These are phyloP conservation scores for Trinectes maculatus DNA, from an alignment of 2,113 vertebrate species.

Conservation along the genomic window DNA sequence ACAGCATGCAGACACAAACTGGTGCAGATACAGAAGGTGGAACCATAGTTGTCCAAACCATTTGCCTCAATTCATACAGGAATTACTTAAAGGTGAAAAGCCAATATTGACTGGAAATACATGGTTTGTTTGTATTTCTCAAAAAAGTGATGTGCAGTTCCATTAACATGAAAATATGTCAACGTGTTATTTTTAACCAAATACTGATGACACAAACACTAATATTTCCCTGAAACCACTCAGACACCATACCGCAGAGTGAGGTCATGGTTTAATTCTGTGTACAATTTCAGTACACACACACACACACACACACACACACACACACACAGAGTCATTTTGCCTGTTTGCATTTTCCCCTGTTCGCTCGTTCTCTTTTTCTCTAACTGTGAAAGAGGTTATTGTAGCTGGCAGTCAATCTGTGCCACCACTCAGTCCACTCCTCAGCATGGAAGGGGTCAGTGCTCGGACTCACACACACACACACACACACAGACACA, in stretches of 20 bases:
- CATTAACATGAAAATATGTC: neutral
- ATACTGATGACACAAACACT: constrained; percentile 25
- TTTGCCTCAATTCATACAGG: neutral
- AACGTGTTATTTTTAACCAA: neutral
- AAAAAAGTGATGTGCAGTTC: neutral
- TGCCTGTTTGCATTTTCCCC: constrained; percentile 31
- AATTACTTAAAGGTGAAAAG: neutral
- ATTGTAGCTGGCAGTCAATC: constrained; percentile 63
- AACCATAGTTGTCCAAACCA: neutral
- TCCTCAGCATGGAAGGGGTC: constrained; percentile 54
- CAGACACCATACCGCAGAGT: constrained; percentile 8
- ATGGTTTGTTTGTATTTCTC: neutral
- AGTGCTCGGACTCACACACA: constrained; percentile 35
- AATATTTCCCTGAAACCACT: constrained; percentile 3
- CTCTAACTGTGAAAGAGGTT: constrained; percentile 57
- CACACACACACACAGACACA: constrained; percentile 7
- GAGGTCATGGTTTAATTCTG: constrained; percentile 40
- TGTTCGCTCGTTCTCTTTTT: constrained; percentile 41
- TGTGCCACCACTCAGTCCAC: constrained; percentile 51
- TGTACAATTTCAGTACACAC: constrained; percentile 11
- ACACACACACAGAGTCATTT: constrained; percentile 28
- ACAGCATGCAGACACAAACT: no score
- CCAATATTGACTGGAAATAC: neutral
- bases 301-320: constrained; percentile 12
- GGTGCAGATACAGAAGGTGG: neutral